These are phyloP conservation scores for Hylaeus volcanicus DNA, from an alignment of 1,140 invertebrate genomes.

Conservation along the genomic window DNA sequence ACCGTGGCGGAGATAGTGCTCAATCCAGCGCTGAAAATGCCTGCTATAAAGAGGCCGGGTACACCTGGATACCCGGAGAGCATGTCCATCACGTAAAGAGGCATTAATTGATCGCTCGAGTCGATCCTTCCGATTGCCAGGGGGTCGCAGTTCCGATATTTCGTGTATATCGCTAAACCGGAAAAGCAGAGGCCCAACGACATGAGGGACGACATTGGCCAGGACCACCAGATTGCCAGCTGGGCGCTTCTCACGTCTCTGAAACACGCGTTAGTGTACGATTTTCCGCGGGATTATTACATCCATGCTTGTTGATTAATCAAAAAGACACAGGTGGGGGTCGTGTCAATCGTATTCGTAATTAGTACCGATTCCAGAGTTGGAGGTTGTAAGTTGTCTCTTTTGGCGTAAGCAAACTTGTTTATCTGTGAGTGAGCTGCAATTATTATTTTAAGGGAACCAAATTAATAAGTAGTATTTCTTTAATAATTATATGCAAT, in stretches of 20 bases:
- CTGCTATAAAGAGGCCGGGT: slow-evolving; percentile 82
- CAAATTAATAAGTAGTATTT: no score
- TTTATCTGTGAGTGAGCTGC: no score
- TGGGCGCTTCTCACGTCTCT: slow-evolving; percentile 85
- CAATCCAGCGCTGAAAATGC: slow-evolving; percentile 86
- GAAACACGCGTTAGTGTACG: slow-evolving; percentile 79
- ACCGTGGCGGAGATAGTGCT: slow-evolving; percentile 92
- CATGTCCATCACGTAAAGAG: slow-evolving; percentile 89
- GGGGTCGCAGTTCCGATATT: slow-evolving; percentile 89
- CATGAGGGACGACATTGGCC: slow-evolving; percentile 85
- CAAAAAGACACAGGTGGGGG: no score
- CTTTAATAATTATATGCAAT: no score
- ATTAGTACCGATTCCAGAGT: no score
- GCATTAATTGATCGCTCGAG: slow-evolving; percentile 84
- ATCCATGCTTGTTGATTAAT: no score
- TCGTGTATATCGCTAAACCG: slow-evolving; percentile 90
- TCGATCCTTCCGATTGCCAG: slow-evolving; percentile 81
- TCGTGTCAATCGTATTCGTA: no score
- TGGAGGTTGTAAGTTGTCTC: no score
- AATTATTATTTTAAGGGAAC: no score
- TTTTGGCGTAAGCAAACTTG: no score
- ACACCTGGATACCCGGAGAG: slow-evolving; percentile 86
- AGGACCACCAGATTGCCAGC: slow-evolving; percentile 85
- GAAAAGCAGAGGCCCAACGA: slow-evolving; percentile 87
- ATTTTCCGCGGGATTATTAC: not conserved